These are phyloP conservation scores for Uropetala carovei DNA, from an alignment of 2,888 invertebrate species.

Conservation along the genomic window DNA sequence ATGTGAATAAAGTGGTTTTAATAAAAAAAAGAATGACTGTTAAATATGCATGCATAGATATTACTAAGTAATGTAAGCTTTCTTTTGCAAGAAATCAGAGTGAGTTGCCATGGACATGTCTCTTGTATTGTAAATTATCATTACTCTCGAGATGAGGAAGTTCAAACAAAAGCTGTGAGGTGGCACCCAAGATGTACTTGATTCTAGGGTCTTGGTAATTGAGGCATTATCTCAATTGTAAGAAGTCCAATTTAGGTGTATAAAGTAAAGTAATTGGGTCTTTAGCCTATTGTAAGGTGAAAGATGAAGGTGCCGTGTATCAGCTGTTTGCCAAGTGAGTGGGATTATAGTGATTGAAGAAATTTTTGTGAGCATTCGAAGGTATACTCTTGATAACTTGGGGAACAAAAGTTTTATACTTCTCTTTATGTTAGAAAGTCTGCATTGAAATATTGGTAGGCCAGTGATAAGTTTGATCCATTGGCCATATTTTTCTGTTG, in stretches of 20 bases:
- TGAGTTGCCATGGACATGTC: not conserved
- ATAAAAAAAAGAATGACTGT: not conserved
- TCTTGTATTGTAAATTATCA: not conserved
- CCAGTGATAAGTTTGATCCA: not conserved
- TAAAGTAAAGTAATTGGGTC: not conserved
- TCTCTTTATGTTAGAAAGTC: conserved; percentile 52
- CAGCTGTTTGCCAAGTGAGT: not conserved
- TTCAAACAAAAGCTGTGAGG: not conserved
- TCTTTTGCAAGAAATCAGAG: not conserved
- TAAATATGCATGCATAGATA: conserved; percentile 28
- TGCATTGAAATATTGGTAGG: conserved; percentile 21
- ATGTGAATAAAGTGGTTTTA: not conserved
- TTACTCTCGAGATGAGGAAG: not conserved
- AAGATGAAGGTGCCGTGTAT: not conserved
- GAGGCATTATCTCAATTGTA: not conserved
- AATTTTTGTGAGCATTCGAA: conserved; percentile 35
- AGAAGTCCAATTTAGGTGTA: not conserved
- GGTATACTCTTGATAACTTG: conserved; percentile 39
- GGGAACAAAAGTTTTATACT: conserved; percentile 60
- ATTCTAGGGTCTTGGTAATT: not conserved
- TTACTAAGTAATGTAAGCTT: not conserved
- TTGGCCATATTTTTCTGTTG: conserved; percentile 59
- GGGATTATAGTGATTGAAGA: conserved; percentile 12
- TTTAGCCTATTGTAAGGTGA: not conserved
- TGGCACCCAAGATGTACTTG: conserved; percentile 28